phyloP scores from a whole-genome alignment of 30 jellyfish, hydroid and myxozoan genomes.

The Aurelia aurita complex sp. Pacific region DNA sequence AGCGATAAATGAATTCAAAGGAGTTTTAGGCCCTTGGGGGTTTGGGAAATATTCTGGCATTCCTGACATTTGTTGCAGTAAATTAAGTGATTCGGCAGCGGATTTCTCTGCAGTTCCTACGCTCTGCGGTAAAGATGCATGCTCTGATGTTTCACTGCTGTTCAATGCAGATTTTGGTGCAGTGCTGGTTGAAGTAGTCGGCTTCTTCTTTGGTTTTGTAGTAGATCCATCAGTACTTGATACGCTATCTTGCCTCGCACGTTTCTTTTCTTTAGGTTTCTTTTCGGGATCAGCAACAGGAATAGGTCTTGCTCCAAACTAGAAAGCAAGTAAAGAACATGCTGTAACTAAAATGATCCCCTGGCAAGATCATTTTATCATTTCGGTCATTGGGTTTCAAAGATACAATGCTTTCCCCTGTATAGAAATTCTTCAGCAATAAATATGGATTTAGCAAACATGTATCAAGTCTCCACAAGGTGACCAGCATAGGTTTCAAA shows the following conservation, averaged over 20 bases:
- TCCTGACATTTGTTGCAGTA: slow-evolving; percentile 58
- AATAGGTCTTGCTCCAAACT: slow-evolving; percentile 46
- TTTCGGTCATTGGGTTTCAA: not conserved
- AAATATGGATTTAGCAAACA: no score
- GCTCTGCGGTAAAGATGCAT: not conserved
- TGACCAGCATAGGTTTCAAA: no score
- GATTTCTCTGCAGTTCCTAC: slow-evolving; percentile 54
- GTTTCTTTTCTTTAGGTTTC: slow-evolving; percentile 48
- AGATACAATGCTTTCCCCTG: no score
- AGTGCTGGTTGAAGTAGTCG: not conserved
- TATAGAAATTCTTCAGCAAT: no score
- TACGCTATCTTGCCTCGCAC: slow-evolving; percentile 28
- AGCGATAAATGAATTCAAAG: slow-evolving; percentile 43
- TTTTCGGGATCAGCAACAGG: slow-evolving; percentile 16
- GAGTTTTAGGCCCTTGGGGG: slow-evolving; percentile 54
- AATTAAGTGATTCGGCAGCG: slow-evolving; percentile 67
- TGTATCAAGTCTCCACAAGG: no score
- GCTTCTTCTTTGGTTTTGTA: slow-evolving; percentile 27
- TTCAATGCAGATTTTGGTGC: slow-evolving; percentile 2
- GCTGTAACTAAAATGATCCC: not conserved
- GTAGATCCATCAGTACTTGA: slow-evolving; percentile 46
- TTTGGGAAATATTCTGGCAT: slow-evolving; percentile 33
- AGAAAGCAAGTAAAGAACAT: not conserved
- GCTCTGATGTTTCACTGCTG: not conserved
- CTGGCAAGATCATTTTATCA: not conserved